Evolutionary conservation across 1,140 invertebrate genomes (phyloP), one percentile per base, ranked within the genome.

Genomic region (Ceratoteleas bidentatus): DNA sequence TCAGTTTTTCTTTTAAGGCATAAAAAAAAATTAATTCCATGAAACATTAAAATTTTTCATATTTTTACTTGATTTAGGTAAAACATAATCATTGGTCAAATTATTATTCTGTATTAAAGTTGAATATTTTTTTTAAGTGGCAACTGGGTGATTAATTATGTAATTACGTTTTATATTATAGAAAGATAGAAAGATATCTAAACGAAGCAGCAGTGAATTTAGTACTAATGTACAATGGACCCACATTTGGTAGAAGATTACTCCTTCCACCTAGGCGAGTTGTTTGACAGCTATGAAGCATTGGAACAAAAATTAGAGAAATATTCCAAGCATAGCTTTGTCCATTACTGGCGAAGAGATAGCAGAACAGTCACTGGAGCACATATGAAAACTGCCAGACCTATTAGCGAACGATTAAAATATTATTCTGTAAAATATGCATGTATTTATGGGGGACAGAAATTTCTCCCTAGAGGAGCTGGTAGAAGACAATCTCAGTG

Each of bases 371-470:
- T 92, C 8, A 89, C 85, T 40, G 90, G 90, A 9, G 91, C 91
- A 43, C 89, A 90, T 66, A 91, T 91, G 90, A 92, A 92, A 86
- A 92, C 91, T 33, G 84, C 90, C 8, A 84, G 91, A 49, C 91
- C 90, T 0, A 92, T 92, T 33, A 89, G 89, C 36, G 85, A 89
- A 16, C 69, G 84, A 76, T 74, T 92, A 5, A 91, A 91, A 61
- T 92, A 92, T 85, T 92, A 92, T 81, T 91, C 90, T 6, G 90
- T 92, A 0, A 91, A 91, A 69, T 92, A 90, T 85, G 90, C 91
- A 0, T 92, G 91, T 62, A 91, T 92, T 56, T 91, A 91, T 76
- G 91, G 91, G 2, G 91, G 91, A 11, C 90, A 91, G 58, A 91
- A 91, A 50, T 91, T 91, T 68, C 81, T 90, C 43, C 87, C 90